Evolutionary conservation across 2,888 invertebrate genomes (phyloP).

Genomic region (Drosophila quinaria): DNA sequence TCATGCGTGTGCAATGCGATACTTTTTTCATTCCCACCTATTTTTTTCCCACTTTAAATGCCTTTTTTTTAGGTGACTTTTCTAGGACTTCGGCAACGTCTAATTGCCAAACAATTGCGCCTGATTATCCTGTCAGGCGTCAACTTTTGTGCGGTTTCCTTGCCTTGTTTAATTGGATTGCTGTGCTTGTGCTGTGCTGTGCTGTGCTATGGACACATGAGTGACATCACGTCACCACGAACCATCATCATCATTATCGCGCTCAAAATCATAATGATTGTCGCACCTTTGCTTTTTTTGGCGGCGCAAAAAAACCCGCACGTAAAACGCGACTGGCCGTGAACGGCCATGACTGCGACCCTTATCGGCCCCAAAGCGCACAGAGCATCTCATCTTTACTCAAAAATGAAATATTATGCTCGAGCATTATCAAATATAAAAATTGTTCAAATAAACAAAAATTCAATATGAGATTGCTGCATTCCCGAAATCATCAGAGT

Average conservation of each 20-base stretch:
- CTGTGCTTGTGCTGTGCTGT: neutral
- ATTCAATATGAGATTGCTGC: constrained; percentile 10
- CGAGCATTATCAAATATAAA: constrained; percentile 6
- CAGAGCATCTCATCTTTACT: constrained; percentile 18
- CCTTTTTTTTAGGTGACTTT: constrained; percentile 62
- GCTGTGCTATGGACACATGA: constrained; percentile 53
- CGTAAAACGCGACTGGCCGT: constrained; percentile 49
- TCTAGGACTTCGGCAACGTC: constrained; percentile 69
- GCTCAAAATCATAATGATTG: neutral
- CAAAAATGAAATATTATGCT: constrained; percentile 10
- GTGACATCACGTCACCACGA: constrained; percentile 70
- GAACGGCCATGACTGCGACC: constrained; percentile 69
- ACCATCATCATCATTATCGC: constrained; percentile 5
- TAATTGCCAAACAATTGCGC: constrained; percentile 79
- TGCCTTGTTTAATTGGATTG: constrained; percentile 78
- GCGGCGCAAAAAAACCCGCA: constrained; percentile 42
- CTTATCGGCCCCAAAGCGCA: constrained; percentile 53
- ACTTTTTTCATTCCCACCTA: constrained; percentile 46
- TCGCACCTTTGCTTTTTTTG: constrained; percentile 68
- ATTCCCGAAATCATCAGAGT: constrained; percentile 1
- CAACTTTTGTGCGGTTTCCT: constrained; percentile 77
- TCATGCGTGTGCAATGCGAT: constrained; percentile 76
- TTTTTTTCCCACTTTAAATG: constrained; percentile 52
- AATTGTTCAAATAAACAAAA: constrained; percentile 21
- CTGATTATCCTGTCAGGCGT: constrained; percentile 78